These are phyloP conservation scores for Drosophila aff. DNA, from an alignment of 1,140 invertebrate species.

Conservation along the genomic window DNA sequence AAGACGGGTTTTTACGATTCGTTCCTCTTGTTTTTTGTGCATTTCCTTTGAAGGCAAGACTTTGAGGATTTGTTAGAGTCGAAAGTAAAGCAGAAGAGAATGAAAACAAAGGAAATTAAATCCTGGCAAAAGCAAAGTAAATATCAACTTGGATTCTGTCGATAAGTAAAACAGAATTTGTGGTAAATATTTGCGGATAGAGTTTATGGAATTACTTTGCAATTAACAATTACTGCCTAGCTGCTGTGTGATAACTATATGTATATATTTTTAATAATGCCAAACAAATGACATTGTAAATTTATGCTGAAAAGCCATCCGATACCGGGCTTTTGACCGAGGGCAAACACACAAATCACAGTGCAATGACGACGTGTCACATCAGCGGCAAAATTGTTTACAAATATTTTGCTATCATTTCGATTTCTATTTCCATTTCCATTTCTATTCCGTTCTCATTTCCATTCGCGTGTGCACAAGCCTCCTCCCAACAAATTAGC, in stretches of 20 bases:
- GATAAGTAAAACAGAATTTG: neutral
- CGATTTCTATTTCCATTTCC: slow-evolving; percentile 30
- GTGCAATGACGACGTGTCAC: slow-evolving; percentile 13
- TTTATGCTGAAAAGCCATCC: slow-evolving; percentile 26
- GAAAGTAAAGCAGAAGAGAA: slow-evolving; percentile 29
- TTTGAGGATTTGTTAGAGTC: slow-evolving; percentile 50
- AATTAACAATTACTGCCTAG: slow-evolving; percentile 22
- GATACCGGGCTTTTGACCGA: neutral
- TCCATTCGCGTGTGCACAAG: slow-evolving; percentile 33
- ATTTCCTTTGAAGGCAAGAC: slow-evolving; percentile 41
- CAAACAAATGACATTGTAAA: slow-evolving; percentile 15
- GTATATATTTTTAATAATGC: slow-evolving; percentile 17
- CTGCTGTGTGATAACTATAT: neutral
- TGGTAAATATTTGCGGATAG: slow-evolving; percentile 25
- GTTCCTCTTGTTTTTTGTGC: slow-evolving; percentile 14
- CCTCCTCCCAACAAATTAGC: slow-evolving; percentile 33
- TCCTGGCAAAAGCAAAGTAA: slow-evolving; percentile 26
- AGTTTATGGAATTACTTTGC: neutral
- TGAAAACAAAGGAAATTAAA: slow-evolving; percentile 40
- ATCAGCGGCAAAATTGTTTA: slow-evolving; percentile 33
- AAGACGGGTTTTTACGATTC: slow-evolving; percentile 39
- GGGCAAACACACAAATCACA: slow-evolving; percentile 26
- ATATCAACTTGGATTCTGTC: slow-evolving; percentile 6
- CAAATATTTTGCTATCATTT: slow-evolving; percentile 51
- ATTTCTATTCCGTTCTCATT: slow-evolving; percentile 26